Conservation (phyloP, 2,888 invertebrate species). For the Tetheella fluctuosa region DNA sequence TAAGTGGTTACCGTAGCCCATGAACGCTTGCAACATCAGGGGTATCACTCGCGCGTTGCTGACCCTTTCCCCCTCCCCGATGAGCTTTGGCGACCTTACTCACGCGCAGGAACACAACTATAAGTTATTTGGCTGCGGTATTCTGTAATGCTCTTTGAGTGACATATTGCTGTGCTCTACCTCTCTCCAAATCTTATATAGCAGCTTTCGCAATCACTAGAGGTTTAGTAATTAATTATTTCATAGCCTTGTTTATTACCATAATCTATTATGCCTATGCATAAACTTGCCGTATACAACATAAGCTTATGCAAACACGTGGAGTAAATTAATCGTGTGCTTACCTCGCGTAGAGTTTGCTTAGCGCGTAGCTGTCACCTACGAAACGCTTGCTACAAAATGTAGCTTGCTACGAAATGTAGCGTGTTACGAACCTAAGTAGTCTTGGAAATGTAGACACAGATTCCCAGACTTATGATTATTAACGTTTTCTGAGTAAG, state of each 20-base stretch:
- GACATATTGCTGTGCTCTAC: too few species aligned
- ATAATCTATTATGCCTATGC: not conserved
- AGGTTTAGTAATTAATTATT: not conserved
- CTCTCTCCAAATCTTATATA: not conserved
- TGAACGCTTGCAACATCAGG: too few species aligned
- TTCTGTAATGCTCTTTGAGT: too few species aligned
- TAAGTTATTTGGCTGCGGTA: too few species aligned
- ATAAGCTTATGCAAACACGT: not conserved
- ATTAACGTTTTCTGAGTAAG: too few species aligned
- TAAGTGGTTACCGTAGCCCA: too few species aligned
- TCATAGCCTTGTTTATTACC: not conserved
- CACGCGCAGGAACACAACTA: too few species aligned
- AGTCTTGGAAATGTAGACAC: too few species aligned
- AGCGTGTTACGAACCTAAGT: not conserved
- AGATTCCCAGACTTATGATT: not conserved
- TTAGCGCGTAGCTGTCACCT: constrained; percentile 5
- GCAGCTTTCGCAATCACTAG: not conserved
- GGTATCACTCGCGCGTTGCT: too few species aligned
- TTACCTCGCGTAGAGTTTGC: not conserved
- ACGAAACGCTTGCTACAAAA: not conserved
- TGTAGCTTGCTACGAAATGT: not conserved
- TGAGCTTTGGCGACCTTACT: too few species aligned
- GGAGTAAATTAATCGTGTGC: not conserved
- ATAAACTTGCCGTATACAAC: not conserved
- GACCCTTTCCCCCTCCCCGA: too few species aligned